Percentiles rank a stretch among this genome's conserved stretches.
These are phyloP conservation scores for Callimorpha dominula DNA, from an alignment of 2,888 invertebrate species.

Conservation along the genomic window DNA sequence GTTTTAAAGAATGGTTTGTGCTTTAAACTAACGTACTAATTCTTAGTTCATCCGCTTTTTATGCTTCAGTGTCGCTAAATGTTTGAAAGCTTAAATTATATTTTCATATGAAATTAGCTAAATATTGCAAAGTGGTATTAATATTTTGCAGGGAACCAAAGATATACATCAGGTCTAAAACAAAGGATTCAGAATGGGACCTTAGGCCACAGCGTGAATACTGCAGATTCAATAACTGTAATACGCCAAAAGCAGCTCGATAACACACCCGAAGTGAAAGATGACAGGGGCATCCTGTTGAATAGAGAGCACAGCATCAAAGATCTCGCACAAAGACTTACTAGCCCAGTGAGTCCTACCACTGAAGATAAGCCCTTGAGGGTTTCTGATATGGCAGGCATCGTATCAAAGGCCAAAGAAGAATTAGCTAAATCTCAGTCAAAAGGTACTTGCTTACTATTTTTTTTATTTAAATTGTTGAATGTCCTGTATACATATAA, in stretches of 20 bases:
- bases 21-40: conserved; percentile 77
- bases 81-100: conserved; percentile 4
- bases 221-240: conserved; percentile 73
- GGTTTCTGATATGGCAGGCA: conserved; percentile 95
- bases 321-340: conserved; percentile 94
- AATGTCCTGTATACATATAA: too few relatives aligned
- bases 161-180: conserved; percentile 86
- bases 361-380: conserved; percentile 88
- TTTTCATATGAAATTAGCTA: neutral
- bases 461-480: too few relatives aligned
- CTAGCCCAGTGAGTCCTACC: conserved; percentile 88
- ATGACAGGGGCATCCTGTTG: conserved; percentile 88
- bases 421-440: conserved; percentile 95
- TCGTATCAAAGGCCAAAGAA: conserved; percentile 97
- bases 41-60: conserved; percentile 48
- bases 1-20: conserved; percentile 82
- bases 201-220: conserved; percentile 83
- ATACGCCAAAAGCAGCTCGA: conserved; percentile 87
- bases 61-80: conserved; percentile 37
- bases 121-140: neutral
- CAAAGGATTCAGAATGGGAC: conserved; percentile 88
- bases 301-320: conserved; percentile 95
- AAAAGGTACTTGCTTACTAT: conserved; percentile 84
- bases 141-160: conserved; percentile 80
- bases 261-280: conserved; percentile 85